phyloP scores from a whole-genome alignment of 37 sponge, comb jelly and placozoan species.

The Cliona cf. orientalis region DNA sequence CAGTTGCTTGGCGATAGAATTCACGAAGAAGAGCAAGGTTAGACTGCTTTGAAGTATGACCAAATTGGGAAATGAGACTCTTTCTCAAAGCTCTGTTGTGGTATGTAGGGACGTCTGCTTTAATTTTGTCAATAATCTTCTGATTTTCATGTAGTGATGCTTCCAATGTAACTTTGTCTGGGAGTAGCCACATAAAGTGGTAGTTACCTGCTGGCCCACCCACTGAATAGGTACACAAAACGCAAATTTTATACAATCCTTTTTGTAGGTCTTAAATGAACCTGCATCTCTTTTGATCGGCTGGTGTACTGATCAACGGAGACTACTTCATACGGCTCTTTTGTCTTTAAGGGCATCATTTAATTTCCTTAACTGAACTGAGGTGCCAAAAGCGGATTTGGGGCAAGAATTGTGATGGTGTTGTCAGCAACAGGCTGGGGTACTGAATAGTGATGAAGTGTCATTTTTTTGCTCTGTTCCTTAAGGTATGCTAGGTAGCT shows the following conservation, averaged over 20 bases:
- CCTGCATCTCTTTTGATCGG: conserved; percentile 19
- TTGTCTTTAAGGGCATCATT: neutral
- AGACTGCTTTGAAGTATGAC: conserved; percentile 9
- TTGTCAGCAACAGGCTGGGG: neutral
- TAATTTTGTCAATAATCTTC: conserved; percentile 16
- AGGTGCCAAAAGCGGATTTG: neutral
- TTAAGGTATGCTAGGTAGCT: neutral
- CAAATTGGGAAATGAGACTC: conserved; percentile 32
- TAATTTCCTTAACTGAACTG: neutral
- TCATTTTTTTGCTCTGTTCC: neutral
- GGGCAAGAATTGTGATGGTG: neutral
- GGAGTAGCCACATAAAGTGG: conserved; percentile 33
- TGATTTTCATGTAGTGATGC: conserved; percentile 35
- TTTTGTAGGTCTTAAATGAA: conserved; percentile 22
- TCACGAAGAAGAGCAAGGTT: conserved; percentile 14
- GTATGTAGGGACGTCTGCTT: conserved; percentile 22
- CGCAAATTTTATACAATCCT: conserved; percentile 19
- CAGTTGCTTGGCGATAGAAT: conserved; percentile 27
- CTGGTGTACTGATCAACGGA: conserved; percentile 5
- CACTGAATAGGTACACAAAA: conserved; percentile 32
- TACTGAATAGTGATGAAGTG: neutral
- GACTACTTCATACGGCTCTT: conserved; percentile 7
- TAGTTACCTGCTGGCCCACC: conserved; percentile 49
- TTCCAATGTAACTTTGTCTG: conserved; percentile 42
- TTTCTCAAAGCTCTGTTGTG: conserved; percentile 32